phyloP scores from a whole-genome alignment of 2,797 vertebrate species.

The Enteromius afrohamiltoni region DNA sequence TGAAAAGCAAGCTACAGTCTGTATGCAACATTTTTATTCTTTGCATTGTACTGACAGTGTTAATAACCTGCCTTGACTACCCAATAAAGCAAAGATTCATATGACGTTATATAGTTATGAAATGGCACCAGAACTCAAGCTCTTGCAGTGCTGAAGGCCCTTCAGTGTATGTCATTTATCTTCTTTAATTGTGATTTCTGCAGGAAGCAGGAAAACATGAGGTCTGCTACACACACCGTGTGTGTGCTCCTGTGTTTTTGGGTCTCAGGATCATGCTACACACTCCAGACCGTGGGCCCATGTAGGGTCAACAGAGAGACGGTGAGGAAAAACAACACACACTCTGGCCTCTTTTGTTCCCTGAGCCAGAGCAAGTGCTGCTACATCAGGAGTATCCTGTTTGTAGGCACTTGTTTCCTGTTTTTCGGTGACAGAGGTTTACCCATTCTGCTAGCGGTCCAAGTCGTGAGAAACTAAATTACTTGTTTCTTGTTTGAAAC shows the following conservation, averaged over 20 bases:
- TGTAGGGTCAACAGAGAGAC: constrained; percentile 58
- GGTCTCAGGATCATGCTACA: constrained; percentile 47
- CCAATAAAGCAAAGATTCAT: neutral
- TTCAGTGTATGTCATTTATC: neutral
- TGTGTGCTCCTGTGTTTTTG: constrained; percentile 58
- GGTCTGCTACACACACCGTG: constrained; percentile 37
- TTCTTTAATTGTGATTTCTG: constrained; percentile 44
- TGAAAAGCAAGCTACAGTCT: neutral
- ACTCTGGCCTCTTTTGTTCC: constrained; percentile 53
- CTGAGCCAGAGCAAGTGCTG: constrained; percentile 60
- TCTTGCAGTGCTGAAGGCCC: neutral
- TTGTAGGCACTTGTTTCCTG: constrained; percentile 73
- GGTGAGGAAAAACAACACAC: constrained; percentile 58
- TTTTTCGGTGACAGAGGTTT: constrained; percentile 68
- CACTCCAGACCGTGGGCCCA: constrained; percentile 51
- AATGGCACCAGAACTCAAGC: neutral
- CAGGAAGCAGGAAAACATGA: constrained; percentile 61
- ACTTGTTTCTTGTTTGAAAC: constrained; percentile 18
- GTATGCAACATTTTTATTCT: neutral
- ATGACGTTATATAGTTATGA: neutral
- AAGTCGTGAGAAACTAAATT: constrained; percentile 23
- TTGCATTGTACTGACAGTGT: neutral
- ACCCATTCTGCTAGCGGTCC: constrained; percentile 51
- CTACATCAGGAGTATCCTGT: constrained; percentile 73
- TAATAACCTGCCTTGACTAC: neutral